Conservation (phyloP, 2,888 invertebrate genomes). For the Alloscopus bannaensis region DNA sequence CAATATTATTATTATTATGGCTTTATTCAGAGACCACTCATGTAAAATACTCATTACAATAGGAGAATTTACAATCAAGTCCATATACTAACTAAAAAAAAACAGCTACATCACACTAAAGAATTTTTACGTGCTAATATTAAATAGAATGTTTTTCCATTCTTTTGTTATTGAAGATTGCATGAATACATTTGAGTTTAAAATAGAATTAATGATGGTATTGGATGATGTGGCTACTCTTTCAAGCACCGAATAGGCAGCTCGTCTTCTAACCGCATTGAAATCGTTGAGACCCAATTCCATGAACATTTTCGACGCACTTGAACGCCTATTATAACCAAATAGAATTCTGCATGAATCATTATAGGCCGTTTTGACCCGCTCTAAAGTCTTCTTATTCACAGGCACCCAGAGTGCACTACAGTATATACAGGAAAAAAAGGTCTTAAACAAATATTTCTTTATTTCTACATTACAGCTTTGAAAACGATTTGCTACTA, state of each 20-base stretch:
- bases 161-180: background rate
- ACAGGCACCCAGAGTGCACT: background rate
- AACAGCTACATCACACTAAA: too few relatives aligned
- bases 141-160: conserved; percentile 16
- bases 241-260: background rate
- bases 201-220: background rate
- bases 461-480: background rate
- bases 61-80: too few relatives aligned
- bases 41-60: too few relatives aligned
- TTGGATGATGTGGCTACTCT: background rate
- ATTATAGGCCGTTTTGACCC: conserved; percentile 20
- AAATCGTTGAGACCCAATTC: background rate
- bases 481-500: background rate
- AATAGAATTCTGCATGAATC: conserved; percentile 20
- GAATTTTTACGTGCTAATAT: too few relatives aligned
- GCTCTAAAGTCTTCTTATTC: background rate
- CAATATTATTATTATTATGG: too few relatives aligned
- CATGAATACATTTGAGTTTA: background rate
- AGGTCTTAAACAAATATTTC: conserved; percentile 15
- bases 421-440: conserved; percentile 14
- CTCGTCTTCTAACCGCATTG: background rate
- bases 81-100: too few relatives aligned
- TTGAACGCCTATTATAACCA: background rate
- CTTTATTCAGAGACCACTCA: too few relatives aligned
- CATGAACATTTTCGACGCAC: background rate